These are phyloP conservation scores for Phyllostomus discolor DNA, from an alignment of 2,113 vertebrate species.

Conservation along the genomic window DNA sequence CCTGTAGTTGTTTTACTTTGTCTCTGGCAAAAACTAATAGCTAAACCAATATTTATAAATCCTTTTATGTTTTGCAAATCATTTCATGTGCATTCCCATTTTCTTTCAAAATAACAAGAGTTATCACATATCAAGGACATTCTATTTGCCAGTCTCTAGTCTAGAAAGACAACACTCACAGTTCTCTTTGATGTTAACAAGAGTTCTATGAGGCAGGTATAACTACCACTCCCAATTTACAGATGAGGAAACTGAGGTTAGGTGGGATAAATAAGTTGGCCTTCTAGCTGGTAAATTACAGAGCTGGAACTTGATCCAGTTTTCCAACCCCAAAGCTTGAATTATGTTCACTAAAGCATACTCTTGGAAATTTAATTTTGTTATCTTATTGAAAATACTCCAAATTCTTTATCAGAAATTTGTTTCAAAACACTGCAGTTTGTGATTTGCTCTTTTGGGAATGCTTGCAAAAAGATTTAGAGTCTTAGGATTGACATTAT, in stretches of 20 bases:
- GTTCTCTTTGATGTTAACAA: background rate
- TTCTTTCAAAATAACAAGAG: background rate
- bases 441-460: constrained; percentile 63
- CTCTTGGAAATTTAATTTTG: constrained; percentile 62
- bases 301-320: background rate
- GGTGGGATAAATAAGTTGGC: background rate
- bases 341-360: constrained; percentile 29
- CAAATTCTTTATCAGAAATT: constrained; percentile 62
- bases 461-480: constrained; percentile 61
- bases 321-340: constrained; percentile 20
- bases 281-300: background rate
- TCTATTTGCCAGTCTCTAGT: background rate
- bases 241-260: constrained; percentile 33
- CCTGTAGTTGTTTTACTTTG: background rate
- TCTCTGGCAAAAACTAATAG: constrained; percentile 6
- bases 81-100: background rate
- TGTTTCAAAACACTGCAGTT: constrained; percentile 47
- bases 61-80: background rate
- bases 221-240: background rate
- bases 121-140: background rate
- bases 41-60: background rate
- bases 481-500: constrained; percentile 41
- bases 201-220: background rate
- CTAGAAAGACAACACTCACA: background rate
- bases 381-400: constrained; percentile 61